Evolutionary conservation across 2,113 vertebrate genomes (phyloP), one percentile per base, ranked within the genome.

Genomic region (Percina caprodes): DNA sequence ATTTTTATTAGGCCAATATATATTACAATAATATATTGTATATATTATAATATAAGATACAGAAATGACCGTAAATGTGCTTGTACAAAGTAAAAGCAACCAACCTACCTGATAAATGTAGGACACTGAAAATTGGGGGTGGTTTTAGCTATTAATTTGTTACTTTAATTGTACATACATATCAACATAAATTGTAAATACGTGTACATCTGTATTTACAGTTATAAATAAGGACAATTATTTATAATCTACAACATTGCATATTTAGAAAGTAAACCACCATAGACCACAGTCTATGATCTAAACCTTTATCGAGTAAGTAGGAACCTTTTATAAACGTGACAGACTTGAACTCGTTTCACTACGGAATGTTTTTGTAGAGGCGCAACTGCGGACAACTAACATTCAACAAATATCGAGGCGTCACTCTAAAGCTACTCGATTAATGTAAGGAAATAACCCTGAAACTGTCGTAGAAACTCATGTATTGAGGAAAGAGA

Each of bases 291-390:
- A 30, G 30, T 30, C 30, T 30, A 30, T 30, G 30, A 30, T 30
- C 26, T 30, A n/a, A 16, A 49, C 30, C 45, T 19, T 62, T 2
- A 23, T 48, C 1, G 9, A 33, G 1, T 5, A 39, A 1, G 35
- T 58, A 16, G 81, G 91, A 83, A 75, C 62, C 42, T 65, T 42
- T 86, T 63, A 30, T 15, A 46, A 46, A 18, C 1, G 4, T 5
- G 14, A 55, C 21, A 3, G 15, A 8, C 5, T 0, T 0, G 6
- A 13, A 4, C 24, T 48, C 8, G 71, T 87, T 91, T 80, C 83
- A 13, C 1, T 0, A 15, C 91, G 91, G 90, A 86, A 3, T 74
- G 54, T 89, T 88, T 79, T 87, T 54, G 3, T 15, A 26, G 73
- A 23, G 48, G 0, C 19, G 0, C 2, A 11, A 16, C n/a, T 3